These are phyloP conservation scores for Priapulus caudatus DNA, from an alignment of 2,888 invertebrate genomes.

Conservation along the genomic window DNA sequence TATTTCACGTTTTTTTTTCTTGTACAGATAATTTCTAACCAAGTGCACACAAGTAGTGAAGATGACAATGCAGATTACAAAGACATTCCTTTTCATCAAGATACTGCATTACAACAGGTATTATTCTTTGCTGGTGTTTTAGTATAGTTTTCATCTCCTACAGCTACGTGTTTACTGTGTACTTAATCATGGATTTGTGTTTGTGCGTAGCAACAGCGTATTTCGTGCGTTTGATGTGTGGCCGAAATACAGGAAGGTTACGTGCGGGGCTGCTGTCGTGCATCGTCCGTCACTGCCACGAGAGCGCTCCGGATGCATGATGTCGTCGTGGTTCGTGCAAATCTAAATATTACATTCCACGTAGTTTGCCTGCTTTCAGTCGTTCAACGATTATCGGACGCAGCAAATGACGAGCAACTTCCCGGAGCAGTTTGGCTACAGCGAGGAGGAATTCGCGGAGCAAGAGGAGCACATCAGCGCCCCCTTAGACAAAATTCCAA, in stretches of 20 bases:
- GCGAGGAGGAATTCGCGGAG: slow-evolving; percentile 51
- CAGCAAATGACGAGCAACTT: slow-evolving; percentile 50
- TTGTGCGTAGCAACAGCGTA: slow-evolving; percentile 8
- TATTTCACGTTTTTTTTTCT: too few relatives aligned
- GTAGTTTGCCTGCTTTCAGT: slow-evolving; percentile 37
- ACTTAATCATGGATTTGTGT: slow-evolving; percentile 5
- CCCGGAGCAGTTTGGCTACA: slow-evolving; percentile 50
- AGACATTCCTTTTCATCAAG: slow-evolving; percentile 44
- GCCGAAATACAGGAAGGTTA: too few relatives aligned
- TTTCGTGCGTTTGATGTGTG: slow-evolving; percentile 13
- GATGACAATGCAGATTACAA: slow-evolving; percentile 45
- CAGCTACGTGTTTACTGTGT: neutral
- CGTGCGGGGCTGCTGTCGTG: too few relatives aligned
- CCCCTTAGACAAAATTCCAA: slow-evolving; percentile 27
- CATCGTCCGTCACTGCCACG: too few relatives aligned
- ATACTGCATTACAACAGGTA: slow-evolving; percentile 45
- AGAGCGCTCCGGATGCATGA: too few relatives aligned
- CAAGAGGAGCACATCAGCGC: slow-evolving; percentile 42
- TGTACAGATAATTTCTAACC: too few relatives aligned
- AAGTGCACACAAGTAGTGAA: slow-evolving; percentile 38
- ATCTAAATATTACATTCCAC: too few relatives aligned
- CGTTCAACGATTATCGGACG: slow-evolving; percentile 49
- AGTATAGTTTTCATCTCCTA: slow-evolving; percentile 10
- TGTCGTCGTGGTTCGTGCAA: too few relatives aligned
- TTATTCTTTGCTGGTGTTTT: slow-evolving; percentile 4